A percentile compares a stretch with the other conserved stretches of the same genome.
phyloP scores from a whole-genome alignment of 2,888 invertebrate genomes.

The Drosophila quinaria region DNA sequence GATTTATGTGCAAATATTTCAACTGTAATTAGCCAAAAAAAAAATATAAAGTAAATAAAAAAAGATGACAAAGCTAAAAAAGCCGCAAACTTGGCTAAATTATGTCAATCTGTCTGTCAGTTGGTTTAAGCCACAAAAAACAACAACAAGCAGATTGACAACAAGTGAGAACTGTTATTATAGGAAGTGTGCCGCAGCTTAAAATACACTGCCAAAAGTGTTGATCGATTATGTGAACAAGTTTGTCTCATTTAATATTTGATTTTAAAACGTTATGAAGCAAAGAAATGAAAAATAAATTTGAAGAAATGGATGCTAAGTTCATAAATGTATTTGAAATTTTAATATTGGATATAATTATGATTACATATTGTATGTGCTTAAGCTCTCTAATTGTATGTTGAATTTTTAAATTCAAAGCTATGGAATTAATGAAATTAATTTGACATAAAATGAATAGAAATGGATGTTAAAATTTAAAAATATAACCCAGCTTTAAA shows the following conservation, averaged over 20 bases:
- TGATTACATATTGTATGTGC: no score
- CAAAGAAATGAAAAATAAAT: no score
- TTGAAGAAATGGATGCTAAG: no score
- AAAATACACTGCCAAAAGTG: constrained; percentile 12
- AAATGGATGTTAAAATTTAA: no score
- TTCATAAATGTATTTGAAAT: no score
- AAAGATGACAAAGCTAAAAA: constrained; percentile 19
- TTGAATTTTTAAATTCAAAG: no score
- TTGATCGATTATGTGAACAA: background rate
- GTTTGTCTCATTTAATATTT: background rate
- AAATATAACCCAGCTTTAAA: no score
- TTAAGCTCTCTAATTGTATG: no score
- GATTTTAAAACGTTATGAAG: no score
- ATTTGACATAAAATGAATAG: no score
- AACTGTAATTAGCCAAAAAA: constrained; percentile 33
- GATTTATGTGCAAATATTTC: constrained; percentile 18
- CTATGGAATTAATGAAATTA: no score
- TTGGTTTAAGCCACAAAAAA: constrained; percentile 9
- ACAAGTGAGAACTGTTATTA: constrained; percentile 10
- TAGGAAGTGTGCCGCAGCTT: background rate
- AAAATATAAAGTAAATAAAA: background rate
- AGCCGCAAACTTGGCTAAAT: constrained; percentile 49
- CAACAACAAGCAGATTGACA: constrained; percentile 1
- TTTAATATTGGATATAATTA: no score
- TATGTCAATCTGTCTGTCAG: constrained; percentile 47